Evolutionary conservation across 2,888 invertebrate species (phyloP), one percentile per base, ranked within the genome.

Genomic region (Sturmia bella): DNA sequence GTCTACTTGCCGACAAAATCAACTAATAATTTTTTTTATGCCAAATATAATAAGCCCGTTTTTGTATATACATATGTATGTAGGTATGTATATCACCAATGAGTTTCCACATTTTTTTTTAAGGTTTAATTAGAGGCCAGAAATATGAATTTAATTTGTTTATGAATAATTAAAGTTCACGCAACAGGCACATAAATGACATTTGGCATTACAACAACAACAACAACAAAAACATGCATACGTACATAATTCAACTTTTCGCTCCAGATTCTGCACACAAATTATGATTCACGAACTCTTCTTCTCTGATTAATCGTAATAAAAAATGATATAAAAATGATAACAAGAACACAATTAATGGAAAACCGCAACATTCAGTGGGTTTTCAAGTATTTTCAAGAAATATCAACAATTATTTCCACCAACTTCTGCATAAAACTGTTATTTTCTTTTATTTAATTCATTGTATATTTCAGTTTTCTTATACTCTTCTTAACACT

Each of bases 401-500:
- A 61, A 32, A 52, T 54, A 15, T 21, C 59, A n/a, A 63, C 69
- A 48, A 70, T 70, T n/a, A 45, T 15, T 17, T 69, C 54, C 45
- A 48, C 39, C 41, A 66, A 43, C 56, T 43, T 63, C 27, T 61
- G 19, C 37, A 57, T 73, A 69, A 7, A 73, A 64, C 48, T 73
- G 68, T 56, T 63, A 77, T 68, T 56, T 68, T 19, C 17, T 54
- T 70, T 27, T 52, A 32, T 80, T 57, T 17, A 59, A 50, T 70
- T 64, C 57, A 50, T 39, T 70, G 50, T 50, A 27, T 59, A 13
- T 39, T 63, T 57, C 15, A 27, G 19, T 61, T 41, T 75, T 76
- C 61, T 17, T 61, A 27, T 27, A 70, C 41, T 74, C 63, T 69
- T 56, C 63, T 19, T 21, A 24, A 75, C 39, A 32, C 63, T 77